Evolutionary conservation across 2,113 vertebrate species (phyloP).

Genomic region (Artemisiospiza belli): DNA sequence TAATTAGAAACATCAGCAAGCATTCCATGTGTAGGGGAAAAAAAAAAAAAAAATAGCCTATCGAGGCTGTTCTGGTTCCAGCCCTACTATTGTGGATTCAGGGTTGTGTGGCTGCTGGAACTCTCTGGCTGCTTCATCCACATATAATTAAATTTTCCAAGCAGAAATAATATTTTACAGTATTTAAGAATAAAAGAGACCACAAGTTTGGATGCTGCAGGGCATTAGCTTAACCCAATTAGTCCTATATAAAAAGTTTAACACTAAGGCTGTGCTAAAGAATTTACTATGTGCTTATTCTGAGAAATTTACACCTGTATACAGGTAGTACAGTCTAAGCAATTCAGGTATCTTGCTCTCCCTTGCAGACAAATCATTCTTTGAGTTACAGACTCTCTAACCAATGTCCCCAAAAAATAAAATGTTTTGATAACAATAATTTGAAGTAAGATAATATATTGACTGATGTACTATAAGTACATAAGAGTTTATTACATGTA

Average conservation of each 20-base stretch:
- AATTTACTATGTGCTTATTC: not conserved
- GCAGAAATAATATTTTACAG: not conserved
- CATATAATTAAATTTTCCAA: not conserved
- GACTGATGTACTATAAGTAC: accelerated
- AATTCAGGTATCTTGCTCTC: not conserved
- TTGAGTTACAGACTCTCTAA: not conserved
- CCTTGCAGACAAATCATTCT: not conserved
- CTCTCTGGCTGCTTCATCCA: not conserved
- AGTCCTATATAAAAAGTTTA: not conserved
- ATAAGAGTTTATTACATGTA: not conserved
- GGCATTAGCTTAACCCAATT: not conserved
- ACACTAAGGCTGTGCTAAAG: not conserved
- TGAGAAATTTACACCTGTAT: not conserved
- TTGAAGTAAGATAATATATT: not conserved
- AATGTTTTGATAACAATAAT: not conserved
- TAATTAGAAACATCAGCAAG: not conserved
- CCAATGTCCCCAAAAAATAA: not conserved
- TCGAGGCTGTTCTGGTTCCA: not conserved
- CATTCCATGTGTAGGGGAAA: not conserved
- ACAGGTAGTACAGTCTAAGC: not conserved
- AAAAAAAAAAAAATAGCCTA: not conserved
- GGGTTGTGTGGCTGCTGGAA: not conserved
- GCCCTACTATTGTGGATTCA: not conserved
- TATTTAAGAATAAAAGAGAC: not conserved
- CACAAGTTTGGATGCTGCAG: not conserved